These are phyloP conservation scores for Pelobates cultripes DNA, from an alignment of 2,797 vertebrate genomes.

Conservation along the genomic window DNA sequence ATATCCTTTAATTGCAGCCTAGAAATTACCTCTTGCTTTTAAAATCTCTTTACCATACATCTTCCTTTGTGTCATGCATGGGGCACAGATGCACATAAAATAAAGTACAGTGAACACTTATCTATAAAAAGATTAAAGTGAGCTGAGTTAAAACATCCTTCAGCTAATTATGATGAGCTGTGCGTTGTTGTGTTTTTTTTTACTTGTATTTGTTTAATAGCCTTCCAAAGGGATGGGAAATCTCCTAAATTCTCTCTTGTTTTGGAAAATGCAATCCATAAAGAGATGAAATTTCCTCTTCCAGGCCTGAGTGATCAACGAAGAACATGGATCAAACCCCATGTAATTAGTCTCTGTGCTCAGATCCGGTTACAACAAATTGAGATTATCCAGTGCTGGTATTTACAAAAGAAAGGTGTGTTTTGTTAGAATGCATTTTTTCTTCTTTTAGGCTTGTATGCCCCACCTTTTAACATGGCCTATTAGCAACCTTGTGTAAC, in stretches of 20 bases:
- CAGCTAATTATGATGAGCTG: neutral
- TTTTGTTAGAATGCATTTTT: neutral
- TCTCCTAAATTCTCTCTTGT: neutral
- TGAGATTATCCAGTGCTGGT: neutral
- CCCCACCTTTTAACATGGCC: too few relatives aligned
- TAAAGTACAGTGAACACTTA: neutral
- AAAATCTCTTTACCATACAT: neutral
- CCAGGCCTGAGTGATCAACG: neutral
- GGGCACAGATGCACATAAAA: neutral
- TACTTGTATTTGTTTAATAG: neutral
- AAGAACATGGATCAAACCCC: neutral
- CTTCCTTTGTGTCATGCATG: neutral
- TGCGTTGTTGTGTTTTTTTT: neutral
- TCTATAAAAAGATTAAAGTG: slow-evolving; percentile 7
- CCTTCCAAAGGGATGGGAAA: neutral
- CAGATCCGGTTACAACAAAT: neutral
- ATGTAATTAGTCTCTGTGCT: neutral
- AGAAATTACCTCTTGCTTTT: slow-evolving; percentile 48
- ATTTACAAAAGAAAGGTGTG: neutral
- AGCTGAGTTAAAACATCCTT: neutral
- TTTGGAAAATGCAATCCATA: neutral
- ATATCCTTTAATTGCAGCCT: slow-evolving; percentile 54
- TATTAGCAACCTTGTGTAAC: too few relatives aligned
- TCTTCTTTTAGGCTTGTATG: too few relatives aligned
- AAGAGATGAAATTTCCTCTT: neutral